Conservation (phyloP, 53 echinoderm and acorn worm species). For the Paracentrotus lividus region DNA sequence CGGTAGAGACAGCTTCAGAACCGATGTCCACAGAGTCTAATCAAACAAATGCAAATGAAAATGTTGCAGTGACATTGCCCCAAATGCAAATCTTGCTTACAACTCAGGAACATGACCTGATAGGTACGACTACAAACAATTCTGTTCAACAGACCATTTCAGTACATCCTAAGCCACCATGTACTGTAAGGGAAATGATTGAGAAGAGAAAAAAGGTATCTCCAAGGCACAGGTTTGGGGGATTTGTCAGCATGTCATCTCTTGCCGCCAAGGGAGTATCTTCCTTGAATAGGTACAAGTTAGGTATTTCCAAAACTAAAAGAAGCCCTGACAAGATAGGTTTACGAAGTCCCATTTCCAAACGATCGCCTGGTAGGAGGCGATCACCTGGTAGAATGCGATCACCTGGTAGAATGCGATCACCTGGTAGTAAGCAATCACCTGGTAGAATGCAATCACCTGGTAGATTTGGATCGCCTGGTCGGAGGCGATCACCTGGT, state of each 20-base stretch:
- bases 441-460: too few relatives aligned
- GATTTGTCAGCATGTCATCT: constrained; percentile 53
- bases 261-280: constrained; percentile 27
- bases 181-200: constrained; percentile 43
- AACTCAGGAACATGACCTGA: not conserved
- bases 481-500: not conserved
- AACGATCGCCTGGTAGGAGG: not conserved
- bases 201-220: not conserved
- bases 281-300: not conserved
- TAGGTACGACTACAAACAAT: not conserved
- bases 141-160: not conserved
- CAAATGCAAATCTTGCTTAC: not conserved
- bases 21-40: not conserved
- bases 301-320: not conserved
- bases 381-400: too few relatives aligned
- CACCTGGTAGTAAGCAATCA: too few relatives aligned
- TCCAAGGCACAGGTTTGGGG: not conserved
- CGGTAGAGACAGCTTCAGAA: not conserved
- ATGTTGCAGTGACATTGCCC: not conserved
- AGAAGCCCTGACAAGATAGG: not conserved
- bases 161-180: not conserved
- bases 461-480: too few relatives aligned
- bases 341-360: not conserved
- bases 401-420: too few relatives aligned
- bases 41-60: not conserved